A percentile compares a stretch with the other conserved stretches of the same genome.
phyloP scores from a whole-genome alignment of 2,888 invertebrate species.

The Zelleria hepariella region DNA sequence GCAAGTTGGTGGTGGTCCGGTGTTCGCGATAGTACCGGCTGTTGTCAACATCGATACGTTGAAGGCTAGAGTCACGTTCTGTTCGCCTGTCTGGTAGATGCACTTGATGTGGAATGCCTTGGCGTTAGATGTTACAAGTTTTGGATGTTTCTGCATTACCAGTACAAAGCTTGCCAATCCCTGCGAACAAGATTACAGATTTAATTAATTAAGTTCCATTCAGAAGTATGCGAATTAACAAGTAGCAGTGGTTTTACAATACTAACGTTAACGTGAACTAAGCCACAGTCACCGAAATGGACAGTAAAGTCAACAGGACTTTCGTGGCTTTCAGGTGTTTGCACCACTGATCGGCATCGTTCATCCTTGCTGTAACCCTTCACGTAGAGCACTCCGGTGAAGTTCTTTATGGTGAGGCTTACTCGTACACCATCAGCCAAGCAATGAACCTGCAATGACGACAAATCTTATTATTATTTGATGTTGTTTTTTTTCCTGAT shows the following conservation, averaged over 20 bases:
- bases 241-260: background rate
- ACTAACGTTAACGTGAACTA: constrained; percentile 90
- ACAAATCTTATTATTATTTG: too few relatives aligned
- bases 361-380: constrained; percentile 96
- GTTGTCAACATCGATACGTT: constrained; percentile 97
- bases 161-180: constrained; percentile 94
- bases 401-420: constrained; percentile 83
- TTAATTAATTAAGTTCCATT: background rate
- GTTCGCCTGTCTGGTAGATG: constrained; percentile 94
- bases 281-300: constrained; percentile 91
- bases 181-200: constrained; percentile 45
- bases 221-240: background rate
- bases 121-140: constrained; percentile 93
- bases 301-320: constrained; percentile 87
- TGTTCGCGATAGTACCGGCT: constrained; percentile 95
- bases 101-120: constrained; percentile 97
- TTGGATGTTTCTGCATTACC: constrained; percentile 96
- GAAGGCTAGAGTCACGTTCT: constrained; percentile 92
- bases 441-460: constrained; percentile 79
- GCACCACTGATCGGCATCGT: constrained; percentile 86
- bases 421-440: constrained; percentile 93
- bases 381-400: constrained; percentile 92
- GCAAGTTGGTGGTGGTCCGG: constrained; percentile 93
- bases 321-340: constrained; percentile 78
- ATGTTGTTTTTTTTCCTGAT: background rate